Conservation (phyloP, 1,140 invertebrate genomes). For the Aphelinus atriplicis region DNA sequence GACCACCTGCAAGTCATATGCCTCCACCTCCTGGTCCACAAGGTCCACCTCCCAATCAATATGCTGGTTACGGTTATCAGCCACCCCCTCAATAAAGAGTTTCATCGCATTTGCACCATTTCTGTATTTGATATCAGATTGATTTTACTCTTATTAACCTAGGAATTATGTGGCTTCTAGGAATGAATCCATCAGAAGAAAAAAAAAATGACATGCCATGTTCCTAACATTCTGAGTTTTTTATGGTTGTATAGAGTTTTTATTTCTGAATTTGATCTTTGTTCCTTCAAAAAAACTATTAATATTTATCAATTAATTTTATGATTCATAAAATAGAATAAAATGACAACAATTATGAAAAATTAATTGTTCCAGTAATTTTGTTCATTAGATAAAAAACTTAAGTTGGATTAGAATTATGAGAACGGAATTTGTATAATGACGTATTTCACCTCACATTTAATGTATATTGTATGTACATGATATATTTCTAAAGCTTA, state of each 20-base stretch:
- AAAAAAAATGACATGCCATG: slow-evolving; percentile 19
- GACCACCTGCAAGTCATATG: slow-evolving; percentile 62
- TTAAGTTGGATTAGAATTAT: no score
- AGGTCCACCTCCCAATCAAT: slow-evolving; percentile 65
- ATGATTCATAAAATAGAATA: not conserved
- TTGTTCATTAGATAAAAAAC: no score
- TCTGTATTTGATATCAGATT: not conserved
- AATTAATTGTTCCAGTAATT: no score
- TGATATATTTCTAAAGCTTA: not conserved
- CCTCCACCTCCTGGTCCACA: slow-evolving; percentile 65
- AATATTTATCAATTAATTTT: not conserved
- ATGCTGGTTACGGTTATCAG: slow-evolving; percentile 66
- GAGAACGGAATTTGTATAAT: no score
- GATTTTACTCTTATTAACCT: slow-evolving; percentile 14
- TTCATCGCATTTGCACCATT: not conserved
- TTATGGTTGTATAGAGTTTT: slow-evolving; percentile 19
- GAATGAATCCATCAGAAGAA: slow-evolving; percentile 12
- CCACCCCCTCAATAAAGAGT: slow-evolving; percentile 62
- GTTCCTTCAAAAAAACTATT: slow-evolving; percentile 4
- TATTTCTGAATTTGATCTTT: slow-evolving; percentile 15
- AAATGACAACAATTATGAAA: no score
- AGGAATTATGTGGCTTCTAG: slow-evolving; percentile 15
- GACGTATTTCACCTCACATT: not conserved
- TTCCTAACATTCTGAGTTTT: slow-evolving; percentile 25
- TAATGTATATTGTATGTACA: slow-evolving; percentile 21